Evolutionary conservation across 2,113 vertebrate genomes (phyloP), one percentile per base, ranked within the genome.

Genomic region (Vidua macroura): DNA sequence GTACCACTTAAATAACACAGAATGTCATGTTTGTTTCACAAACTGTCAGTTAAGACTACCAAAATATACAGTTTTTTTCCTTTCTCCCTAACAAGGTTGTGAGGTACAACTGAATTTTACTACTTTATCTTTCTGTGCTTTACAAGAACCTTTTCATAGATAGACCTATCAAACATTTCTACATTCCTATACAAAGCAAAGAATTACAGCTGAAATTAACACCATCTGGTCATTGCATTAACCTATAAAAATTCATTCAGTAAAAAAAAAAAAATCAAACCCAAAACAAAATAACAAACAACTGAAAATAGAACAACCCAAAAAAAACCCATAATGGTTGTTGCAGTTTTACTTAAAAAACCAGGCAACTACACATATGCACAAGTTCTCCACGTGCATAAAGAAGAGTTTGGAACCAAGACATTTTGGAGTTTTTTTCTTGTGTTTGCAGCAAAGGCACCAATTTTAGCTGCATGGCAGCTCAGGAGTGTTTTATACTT

Each of bases 171-270:
- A 58, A 96, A 95, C 28, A 35, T 84, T 84, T 96, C 95, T 97
- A 96, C 83, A 93, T 86, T 92, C 83, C 94, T 97, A 95, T 95
- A 96, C 96, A 96, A 93, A 96, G 95, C 93, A 92, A 96, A 96
- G 90, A 96, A 94, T 96, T 95, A 97, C 93, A 96, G 96, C 88
- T 97, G 94, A 93, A 97, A 96, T 96, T 96, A 97, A 97, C 92
- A 97, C 94, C 93, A 62, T 93, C 69, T 92, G 94, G 94, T 95
- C 83, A 88, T 81, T 93, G 90, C 73, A 96, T 94, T 95, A 94
- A 93, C 86, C 96, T 97, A 96, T 90, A 96, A 97, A 96, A 97
- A 93, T 60, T 87, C 70, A 72, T 84, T 92, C 77, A 68, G 44
- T 76, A 6, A 69, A 91, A 93, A 95, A 93, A 95, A 91, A 31